These are phyloP conservation scores for Notospermus geniculatus DNA, from an alignment of 1,140 invertebrate genomes.

Conservation along the genomic window DNA sequence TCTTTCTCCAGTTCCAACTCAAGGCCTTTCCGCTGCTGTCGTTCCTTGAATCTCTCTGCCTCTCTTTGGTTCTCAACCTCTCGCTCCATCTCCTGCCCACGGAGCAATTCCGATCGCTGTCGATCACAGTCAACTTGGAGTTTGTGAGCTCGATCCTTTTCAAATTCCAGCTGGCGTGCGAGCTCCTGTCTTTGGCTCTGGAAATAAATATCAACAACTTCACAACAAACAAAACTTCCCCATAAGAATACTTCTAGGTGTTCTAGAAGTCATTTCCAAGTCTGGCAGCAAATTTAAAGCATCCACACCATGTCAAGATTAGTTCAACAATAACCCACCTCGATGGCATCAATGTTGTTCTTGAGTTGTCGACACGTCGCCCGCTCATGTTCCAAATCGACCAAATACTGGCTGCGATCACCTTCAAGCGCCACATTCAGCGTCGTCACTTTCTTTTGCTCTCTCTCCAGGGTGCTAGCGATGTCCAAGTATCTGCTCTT, in stretches of 20 bases:
- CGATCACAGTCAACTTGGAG: conserved; percentile 37
- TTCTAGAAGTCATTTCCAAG: too few relatives aligned
- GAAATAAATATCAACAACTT: too few relatives aligned
- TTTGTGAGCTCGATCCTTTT: conserved; percentile 21
- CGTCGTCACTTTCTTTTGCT: conserved; percentile 23
- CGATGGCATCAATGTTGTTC: conserved; percentile 29
- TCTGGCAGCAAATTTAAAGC: too few relatives aligned
- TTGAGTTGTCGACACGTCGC: conserved; percentile 31
- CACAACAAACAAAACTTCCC: too few relatives aligned
- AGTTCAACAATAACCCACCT: too few relatives aligned
- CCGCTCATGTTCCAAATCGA: conserved; percentile 34
- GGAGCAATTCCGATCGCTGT: conserved; percentile 28
- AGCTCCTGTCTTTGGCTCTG: conserved; percentile 25
- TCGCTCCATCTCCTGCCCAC: conserved; percentile 24
- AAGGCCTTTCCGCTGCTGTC: conserved; percentile 16
- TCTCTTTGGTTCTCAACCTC: conserved; percentile 18
- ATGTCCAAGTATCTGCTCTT: conserved; percentile 29
- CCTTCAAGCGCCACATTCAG: conserved; percentile 18
- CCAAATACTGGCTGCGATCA: conserved; percentile 21
- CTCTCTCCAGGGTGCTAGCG: conserved; percentile 26
- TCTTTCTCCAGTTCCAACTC: conserved; percentile 5
- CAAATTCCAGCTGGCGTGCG: conserved; percentile 19
- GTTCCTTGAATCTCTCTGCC: conserved; percentile 28
- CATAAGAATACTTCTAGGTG: too few relatives aligned
- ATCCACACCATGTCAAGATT: too few relatives aligned